These are phyloP conservation scores for Drosophila lacteicornis DNA, from an alignment of 1,140 invertebrate genomes.

Conservation along the genomic window DNA sequence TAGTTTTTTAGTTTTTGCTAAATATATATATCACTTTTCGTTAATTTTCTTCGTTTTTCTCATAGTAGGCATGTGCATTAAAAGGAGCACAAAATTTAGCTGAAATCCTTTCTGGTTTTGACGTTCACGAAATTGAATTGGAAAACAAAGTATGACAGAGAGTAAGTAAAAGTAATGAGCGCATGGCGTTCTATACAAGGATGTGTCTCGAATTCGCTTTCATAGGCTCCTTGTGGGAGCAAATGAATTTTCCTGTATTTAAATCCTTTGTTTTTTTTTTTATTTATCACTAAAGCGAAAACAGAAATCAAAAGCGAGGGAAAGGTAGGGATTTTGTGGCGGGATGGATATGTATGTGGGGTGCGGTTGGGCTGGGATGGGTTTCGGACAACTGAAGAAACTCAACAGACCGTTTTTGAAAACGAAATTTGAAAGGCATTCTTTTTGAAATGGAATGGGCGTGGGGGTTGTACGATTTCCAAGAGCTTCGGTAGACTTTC, in stretches of 20 bases:
- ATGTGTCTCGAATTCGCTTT: slow-evolving; percentile 67
- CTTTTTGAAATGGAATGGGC: slow-evolving; percentile 63
- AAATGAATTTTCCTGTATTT: slow-evolving; percentile 45
- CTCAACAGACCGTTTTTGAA: slow-evolving; percentile 51
- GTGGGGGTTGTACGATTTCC: slow-evolving; percentile 60
- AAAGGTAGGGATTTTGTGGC: neutral
- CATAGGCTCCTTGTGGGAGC: slow-evolving; percentile 41
- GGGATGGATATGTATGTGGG: slow-evolving; percentile 31
- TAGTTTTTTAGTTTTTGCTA: slow-evolving; percentile 29
- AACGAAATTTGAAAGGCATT: slow-evolving; percentile 59
- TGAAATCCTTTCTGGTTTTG: slow-evolving; percentile 61
- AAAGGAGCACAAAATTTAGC: slow-evolving; percentile 68
- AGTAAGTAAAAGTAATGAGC: slow-evolving; percentile 69
- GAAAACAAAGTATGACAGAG: slow-evolving; percentile 73
- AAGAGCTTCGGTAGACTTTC: slow-evolving; percentile 40
- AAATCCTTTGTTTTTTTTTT: slow-evolving; percentile 35
- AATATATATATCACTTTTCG: slow-evolving; percentile 63
- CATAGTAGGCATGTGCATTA: slow-evolving; percentile 52
- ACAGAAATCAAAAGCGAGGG: slow-evolving; percentile 50
- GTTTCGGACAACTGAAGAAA: slow-evolving; percentile 67
- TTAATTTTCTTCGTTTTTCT: slow-evolving; percentile 38
- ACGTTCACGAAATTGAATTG: slow-evolving; percentile 69
- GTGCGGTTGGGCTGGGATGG: slow-evolving; percentile 16
- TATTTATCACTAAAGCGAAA: slow-evolving; percentile 49
- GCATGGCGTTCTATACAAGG: slow-evolving; percentile 60